A percentile compares a stretch with the other conserved stretches of the same genome.
Conservation (phyloP, 1,140 invertebrate species). For the Bombus ignitus region DNA sequence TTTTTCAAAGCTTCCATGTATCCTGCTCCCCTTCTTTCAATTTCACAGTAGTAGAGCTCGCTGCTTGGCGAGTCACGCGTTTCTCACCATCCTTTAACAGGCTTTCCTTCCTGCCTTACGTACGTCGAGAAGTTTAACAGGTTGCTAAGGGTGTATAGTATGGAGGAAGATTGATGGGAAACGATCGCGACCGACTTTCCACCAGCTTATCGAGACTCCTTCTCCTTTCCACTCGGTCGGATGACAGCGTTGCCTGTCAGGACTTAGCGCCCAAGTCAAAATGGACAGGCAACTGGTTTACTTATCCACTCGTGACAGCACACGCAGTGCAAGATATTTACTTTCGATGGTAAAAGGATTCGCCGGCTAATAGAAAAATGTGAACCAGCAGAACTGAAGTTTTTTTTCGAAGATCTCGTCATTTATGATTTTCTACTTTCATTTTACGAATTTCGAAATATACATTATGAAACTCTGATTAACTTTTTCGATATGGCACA, state of each 20-base stretch:
- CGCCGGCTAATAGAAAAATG: too few species aligned
- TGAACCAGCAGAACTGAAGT: too few species aligned
- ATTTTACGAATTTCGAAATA: neutral
- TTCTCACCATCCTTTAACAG: neutral
- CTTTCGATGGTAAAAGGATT: constrained; percentile 13
- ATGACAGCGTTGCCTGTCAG: too few species aligned
- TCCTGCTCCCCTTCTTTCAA: neutral
- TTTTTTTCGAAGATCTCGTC: neutral
- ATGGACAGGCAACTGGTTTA: constrained; percentile 27
- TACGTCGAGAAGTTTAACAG: constrained; percentile 59
- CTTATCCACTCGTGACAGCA: constrained; percentile 25
- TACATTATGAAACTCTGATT: too few species aligned
- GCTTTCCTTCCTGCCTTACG: neutral
- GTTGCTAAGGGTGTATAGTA: constrained; percentile 38
- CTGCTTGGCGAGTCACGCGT: neutral
- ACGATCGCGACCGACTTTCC: constrained; percentile 49
- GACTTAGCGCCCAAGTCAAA: constrained; percentile 28
- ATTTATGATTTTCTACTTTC: neutral
- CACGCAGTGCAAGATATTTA: neutral
- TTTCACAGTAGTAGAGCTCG: neutral
- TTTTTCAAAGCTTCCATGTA: neutral
- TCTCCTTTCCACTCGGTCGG: neutral
- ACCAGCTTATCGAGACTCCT: constrained; percentile 25
- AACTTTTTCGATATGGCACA: too few species aligned
- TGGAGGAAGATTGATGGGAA: constrained; percentile 67